These are phyloP conservation scores for Pelodytes ibericus DNA, from an alignment of 2,797 vertebrate genomes.

Conservation along the genomic window DNA sequence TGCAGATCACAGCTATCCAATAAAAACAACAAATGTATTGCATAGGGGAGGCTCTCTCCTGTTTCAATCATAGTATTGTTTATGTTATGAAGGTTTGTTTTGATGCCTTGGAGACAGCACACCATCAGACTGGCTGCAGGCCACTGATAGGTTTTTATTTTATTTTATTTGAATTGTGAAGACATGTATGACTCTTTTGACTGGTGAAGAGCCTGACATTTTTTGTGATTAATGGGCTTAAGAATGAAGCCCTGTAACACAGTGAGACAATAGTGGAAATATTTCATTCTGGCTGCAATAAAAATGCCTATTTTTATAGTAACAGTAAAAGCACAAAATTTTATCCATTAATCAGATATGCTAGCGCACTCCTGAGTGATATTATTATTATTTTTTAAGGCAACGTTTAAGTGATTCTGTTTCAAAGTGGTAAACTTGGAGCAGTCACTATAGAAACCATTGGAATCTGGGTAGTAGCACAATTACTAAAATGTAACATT, in stretches of 20 bases:
- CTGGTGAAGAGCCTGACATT: conserved; percentile 3
- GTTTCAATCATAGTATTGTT: too few relatives aligned
- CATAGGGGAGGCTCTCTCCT: too few relatives aligned
- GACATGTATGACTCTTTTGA: conserved; percentile 1
- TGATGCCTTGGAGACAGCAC: conserved; percentile 22
- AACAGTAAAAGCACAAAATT: not conserved
- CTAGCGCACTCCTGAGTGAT: too few relatives aligned
- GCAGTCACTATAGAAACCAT: too few relatives aligned
- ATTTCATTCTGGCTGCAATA: conserved; percentile 34
- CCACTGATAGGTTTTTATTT: not conserved
- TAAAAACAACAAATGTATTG: too few relatives aligned
- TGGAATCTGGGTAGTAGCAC: too few relatives aligned
- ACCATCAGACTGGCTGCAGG: not conserved
- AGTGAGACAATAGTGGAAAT: conserved; percentile 39
- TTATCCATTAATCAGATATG: not conserved
- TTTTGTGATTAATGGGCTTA: conserved; percentile 6
- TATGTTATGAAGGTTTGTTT: too few relatives aligned
- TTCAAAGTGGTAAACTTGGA: too few relatives aligned
- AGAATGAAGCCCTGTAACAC: not conserved
- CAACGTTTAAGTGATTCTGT: too few relatives aligned
- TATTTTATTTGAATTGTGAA: not conserved
- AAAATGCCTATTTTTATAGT: conserved; percentile 38
- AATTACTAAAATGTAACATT: too few relatives aligned
- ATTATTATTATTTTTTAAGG: too few relatives aligned
- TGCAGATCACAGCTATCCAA: too few relatives aligned